Conservation (phyloP, 2,797 vertebrate species). For the Sebastes hubbsi region DNA sequence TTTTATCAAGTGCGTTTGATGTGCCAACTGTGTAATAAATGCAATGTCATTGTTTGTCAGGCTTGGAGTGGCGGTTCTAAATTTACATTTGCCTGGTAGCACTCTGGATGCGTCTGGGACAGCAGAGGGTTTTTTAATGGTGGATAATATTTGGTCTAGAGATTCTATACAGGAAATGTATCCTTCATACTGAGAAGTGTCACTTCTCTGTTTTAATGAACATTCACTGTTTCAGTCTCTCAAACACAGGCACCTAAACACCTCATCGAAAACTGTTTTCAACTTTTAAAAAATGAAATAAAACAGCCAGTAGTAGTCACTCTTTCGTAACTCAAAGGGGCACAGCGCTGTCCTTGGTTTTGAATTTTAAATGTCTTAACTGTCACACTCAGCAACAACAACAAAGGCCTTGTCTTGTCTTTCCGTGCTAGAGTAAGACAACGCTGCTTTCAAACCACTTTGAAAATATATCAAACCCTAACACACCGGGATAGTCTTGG, state of each 20-base stretch:
- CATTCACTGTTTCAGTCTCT: neutral
- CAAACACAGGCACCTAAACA: neutral
- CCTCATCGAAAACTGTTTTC: slow-evolving; percentile 9
- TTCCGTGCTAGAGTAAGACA: slow-evolving; percentile 21
- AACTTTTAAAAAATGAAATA: slow-evolving; percentile 19
- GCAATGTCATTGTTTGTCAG: slow-evolving; percentile 58
- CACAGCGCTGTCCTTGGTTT: slow-evolving; percentile 50
- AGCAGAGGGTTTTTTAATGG: neutral
- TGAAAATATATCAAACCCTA: slow-evolving; percentile 41
- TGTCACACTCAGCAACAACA: slow-evolving; percentile 52
- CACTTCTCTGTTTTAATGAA: slow-evolving; percentile 36
- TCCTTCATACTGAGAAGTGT: slow-evolving; percentile 1
- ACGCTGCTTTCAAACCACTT: slow-evolving; percentile 33
- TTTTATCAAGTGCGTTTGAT: slow-evolving; percentile 54
- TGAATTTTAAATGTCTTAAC: slow-evolving; percentile 52
- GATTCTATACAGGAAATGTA: neutral
- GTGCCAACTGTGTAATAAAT: slow-evolving; percentile 56
- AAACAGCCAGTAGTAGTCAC: slow-evolving; percentile 2
- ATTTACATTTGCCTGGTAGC: slow-evolving; percentile 26
- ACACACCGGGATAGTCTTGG: neutral
- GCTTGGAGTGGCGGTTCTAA: slow-evolving; percentile 35
- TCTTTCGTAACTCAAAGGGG: slow-evolving; percentile 24
- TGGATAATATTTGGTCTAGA: neutral
- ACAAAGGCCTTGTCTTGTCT: slow-evolving; percentile 54
- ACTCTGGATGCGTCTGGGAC: neutral